These are phyloP conservation scores for Streptopelia turtur DNA, from an alignment of 2,797 vertebrate species.

Conservation along the genomic window DNA sequence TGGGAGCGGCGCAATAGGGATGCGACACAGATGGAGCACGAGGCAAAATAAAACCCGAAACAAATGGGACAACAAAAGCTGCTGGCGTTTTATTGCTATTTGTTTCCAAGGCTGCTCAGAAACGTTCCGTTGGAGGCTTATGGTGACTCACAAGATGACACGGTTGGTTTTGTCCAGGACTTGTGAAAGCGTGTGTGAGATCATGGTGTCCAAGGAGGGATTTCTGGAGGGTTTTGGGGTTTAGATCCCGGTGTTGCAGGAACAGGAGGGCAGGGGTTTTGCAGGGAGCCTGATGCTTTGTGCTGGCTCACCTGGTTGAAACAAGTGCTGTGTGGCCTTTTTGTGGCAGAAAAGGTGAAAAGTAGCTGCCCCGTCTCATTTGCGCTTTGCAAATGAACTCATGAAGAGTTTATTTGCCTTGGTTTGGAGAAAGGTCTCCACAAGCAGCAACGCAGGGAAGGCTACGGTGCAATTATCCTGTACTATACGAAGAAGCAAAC, in stretches of 20 bases:
- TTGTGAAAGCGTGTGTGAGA: rapidly evolving
- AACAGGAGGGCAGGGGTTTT: not conserved
- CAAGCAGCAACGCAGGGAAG: rapidly evolving
- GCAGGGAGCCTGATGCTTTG: rapidly evolving
- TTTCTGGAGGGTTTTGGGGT: not conserved
- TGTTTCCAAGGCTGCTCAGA: not conserved
- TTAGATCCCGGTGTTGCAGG: not conserved
- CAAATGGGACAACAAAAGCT: not conserved
- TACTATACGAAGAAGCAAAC: not conserved
- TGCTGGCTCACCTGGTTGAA: not conserved
- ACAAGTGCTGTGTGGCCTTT: rapidly evolving
- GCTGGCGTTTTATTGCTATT: not conserved
- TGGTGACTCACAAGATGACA: not conserved
- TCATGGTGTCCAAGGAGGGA: not conserved
- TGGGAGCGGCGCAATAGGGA: not conserved
- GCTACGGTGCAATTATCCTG: rapidly evolving
- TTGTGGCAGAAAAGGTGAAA: not conserved
- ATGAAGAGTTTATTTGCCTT: not conserved
- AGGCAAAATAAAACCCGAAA: not conserved
- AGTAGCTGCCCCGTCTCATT: not conserved
- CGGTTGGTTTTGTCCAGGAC: not conserved
- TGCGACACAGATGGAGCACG: constrained; percentile 16
- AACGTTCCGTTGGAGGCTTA: rapidly evolving
- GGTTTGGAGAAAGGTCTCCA: not conserved
- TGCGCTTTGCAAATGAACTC: not conserved